phyloP scores from a whole-genome alignment of 2,797 vertebrate species.

The Siniperca undulata region DNA sequence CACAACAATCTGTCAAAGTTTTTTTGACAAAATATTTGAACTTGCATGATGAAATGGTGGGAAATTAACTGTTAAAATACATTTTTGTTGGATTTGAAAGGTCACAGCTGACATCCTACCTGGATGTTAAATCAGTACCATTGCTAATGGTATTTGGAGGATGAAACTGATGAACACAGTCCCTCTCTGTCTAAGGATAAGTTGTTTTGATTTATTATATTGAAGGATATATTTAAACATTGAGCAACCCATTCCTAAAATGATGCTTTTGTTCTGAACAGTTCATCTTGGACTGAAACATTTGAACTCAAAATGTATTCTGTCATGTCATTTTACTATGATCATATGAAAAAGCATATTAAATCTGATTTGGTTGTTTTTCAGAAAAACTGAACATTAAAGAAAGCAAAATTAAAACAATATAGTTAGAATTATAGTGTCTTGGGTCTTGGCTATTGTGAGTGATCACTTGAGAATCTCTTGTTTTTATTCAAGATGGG shows the following conservation, averaged over 20 bases:
- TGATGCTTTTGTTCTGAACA: background rate
- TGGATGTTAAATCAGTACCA: background rate
- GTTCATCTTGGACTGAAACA: background rate
- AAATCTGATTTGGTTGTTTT: background rate
- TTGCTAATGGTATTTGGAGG: background rate
- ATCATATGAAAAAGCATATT: background rate
- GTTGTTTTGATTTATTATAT: conserved; percentile 6
- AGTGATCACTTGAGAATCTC: background rate
- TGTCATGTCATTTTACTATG: background rate
- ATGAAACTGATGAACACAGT: background rate
- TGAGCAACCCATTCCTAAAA: background rate
- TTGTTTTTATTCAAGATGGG: conserved; percentile 19
- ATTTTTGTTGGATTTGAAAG: conserved; percentile 10
- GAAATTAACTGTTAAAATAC: background rate
- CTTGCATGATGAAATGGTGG: background rate
- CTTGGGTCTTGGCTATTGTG: background rate
- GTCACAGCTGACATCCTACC: background rate
- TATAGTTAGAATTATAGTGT: background rate
- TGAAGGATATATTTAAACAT: background rate
- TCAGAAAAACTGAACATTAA: background rate
- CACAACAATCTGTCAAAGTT: background rate
- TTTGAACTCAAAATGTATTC: background rate
- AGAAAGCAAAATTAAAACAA: background rate
- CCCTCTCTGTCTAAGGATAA: background rate
- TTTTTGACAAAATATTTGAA: background rate